Evolutionary conservation across 1,140 invertebrate genomes (phyloP), one percentile per base, ranked within the genome.

Genomic region (Eumaeus atala): DNA sequence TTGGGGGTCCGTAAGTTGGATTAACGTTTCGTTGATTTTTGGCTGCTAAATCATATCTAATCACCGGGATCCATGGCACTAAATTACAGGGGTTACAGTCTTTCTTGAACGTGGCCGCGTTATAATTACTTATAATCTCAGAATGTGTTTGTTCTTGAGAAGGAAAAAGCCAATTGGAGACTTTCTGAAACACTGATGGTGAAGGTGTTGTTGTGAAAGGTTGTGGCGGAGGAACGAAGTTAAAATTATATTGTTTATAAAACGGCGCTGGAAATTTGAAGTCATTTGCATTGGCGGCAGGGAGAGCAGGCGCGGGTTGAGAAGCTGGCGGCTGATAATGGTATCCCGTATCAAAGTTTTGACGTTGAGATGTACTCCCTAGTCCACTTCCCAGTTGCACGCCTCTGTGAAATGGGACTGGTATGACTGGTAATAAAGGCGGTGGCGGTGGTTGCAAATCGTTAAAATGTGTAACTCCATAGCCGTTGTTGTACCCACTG

Each of bases 51-150:
- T 86, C 77, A 64, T 87, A 87, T 72, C 73, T 82, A 44, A 89
- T 83, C 62, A 95, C 90, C 3, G 94, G 94, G 59, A 93, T 90
- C 94, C 94, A 95, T 52, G 94, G 93, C 59, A 91, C 89, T 62
- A 90, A 89, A 76, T 95, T 94, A 68, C 94, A 95, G 51, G 92
- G 88, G 70, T 92, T 92, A 66, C 93, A 95, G 53, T 89, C 84
- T 67, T 88, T 89, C 40, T 86, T 87, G 48, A 74, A 54, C 61
- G 76, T 66, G 55, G 75, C 59, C 66, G 83, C 33, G 67, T 75
- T 72, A 51, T 70, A 70, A 51, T 51, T 71, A 55, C 61, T 67
- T 51, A 54, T 65, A n/a, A 61, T n/a, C 34, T 59, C 40, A 51
- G 61, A 57, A 11, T 54, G 58, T 48, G 65, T 62, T 2, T 57